phyloP scores from a whole-genome alignment of 2,797 vertebrate species.

The Mus minutoides region DNA sequence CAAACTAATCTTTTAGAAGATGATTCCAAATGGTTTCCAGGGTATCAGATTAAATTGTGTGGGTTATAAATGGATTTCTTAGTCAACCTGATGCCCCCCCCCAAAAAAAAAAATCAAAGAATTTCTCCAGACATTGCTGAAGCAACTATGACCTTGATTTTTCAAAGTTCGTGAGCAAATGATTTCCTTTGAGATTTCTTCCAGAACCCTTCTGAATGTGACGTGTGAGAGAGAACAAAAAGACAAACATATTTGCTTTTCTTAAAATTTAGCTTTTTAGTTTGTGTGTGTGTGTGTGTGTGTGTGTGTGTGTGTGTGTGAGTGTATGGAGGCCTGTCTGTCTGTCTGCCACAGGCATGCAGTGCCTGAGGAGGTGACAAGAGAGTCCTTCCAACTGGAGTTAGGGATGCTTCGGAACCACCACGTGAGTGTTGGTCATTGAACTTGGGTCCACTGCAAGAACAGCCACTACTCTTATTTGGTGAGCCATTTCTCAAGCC shows the following conservation, averaged over 20 bases:
- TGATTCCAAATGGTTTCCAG: constrained; percentile 14
- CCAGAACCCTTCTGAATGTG: constrained; percentile 30
- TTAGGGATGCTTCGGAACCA: neutral
- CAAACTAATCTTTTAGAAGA: constrained; percentile 44
- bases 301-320: no score
- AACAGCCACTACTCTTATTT: neutral
- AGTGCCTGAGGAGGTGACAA: neutral
- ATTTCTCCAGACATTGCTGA: constrained; percentile 52
- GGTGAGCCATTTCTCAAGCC: neutral
- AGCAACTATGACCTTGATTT: constrained; percentile 29
- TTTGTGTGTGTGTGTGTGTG: neutral
- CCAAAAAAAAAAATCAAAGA: neutral
- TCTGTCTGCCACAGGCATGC: neutral
- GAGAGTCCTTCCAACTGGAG: neutral
- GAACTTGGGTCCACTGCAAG: neutral
- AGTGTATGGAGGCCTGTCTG: neutral
- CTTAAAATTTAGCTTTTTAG: neutral
- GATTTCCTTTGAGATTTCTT: constrained; percentile 64
- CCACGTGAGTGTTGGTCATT: no score
- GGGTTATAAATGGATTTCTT: constrained; percentile 52
- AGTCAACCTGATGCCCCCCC: constrained; percentile 60
- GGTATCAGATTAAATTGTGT: constrained; percentile 52
- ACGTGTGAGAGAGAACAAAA: constrained; percentile 43
- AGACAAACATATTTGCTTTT: neutral
- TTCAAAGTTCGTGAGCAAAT: constrained; percentile 22